Evolutionary conservation across 2,888 invertebrate species (phyloP), one percentile per base, ranked within the genome.

Genomic region (Rosalia funebris): DNA sequence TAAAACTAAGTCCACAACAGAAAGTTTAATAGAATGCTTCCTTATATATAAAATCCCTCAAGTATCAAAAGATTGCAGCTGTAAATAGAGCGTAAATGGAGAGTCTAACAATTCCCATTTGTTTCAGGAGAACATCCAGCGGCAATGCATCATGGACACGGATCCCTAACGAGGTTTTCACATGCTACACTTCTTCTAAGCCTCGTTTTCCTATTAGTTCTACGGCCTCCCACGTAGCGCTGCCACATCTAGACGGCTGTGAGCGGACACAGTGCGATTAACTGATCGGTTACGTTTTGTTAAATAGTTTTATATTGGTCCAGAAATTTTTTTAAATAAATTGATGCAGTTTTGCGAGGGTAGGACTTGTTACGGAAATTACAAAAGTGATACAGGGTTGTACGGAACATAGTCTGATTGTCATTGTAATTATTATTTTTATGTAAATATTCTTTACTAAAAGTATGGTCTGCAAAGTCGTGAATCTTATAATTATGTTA

Each of bases 71-170:
- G n/a, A n/a, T n/a, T n/a, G n/a, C n/a, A n/a, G n/a, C 17, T n/a
- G 34, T 34, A 11, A 34, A 34, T n/a, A 25, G 34, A 34, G 10
- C 34, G 14, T 14, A 42, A 31, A 39, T 39, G 36, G 10, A 14
- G 12, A 52, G 4, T 11, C 16, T 19, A 11, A 48, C 44, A 19
- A 25, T 20, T 37, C 52, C 17, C 34, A 67, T 77, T 81, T 83
- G 81, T 84, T 84, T 72, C 87, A 92, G 92, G 92, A 75, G 92
- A 92, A 84, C 91, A 91, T 79, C 92, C 92, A 73, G 92, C 92
- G 57, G 92, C 92, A 42, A 92, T 92, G 92, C 91, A 92, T 83
- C 91, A 91, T 73, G 89, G 90, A 46, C 77, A 78, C 57, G 82
- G 83, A 60, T 76, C 77, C 53, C 68, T 78, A 52, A 72, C 77